Evolutionary conservation across 1,140 invertebrate genomes (phyloP).

Genomic region (Micrasema longulum): DNA sequence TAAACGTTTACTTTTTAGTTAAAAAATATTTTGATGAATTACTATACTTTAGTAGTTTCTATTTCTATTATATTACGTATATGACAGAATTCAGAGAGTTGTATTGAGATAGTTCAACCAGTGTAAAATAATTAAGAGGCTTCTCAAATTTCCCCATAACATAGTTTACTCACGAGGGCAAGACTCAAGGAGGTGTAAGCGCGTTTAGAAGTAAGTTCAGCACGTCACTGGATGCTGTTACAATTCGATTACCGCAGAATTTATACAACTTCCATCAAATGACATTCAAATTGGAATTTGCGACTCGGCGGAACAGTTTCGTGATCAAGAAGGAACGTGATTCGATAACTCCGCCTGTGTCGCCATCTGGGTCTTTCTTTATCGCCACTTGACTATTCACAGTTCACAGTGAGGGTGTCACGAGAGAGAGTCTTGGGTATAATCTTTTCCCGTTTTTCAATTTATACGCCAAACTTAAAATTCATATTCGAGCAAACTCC

Average conservation of each 20-base stretch:
- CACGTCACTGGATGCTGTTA: constrained; percentile 37
- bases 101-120: too few species aligned
- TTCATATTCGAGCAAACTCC: too few species aligned
- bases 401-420: not conserved
- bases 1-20: too few species aligned
- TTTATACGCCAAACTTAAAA: too few species aligned
- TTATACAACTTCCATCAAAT: constrained; percentile 43
- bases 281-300: constrained; percentile 42
- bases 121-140: too few species aligned
- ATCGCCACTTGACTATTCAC: not conserved
- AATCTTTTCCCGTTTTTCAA: too few species aligned
- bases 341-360: constrained; percentile 8
- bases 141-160: not conserved
- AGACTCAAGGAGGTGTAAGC: constrained; percentile 6
- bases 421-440: not conserved
- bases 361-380: constrained; percentile 1
- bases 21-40: too few species aligned
- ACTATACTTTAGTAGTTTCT: too few species aligned
- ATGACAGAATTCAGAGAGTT: too few species aligned
- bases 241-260: constrained; percentile 40
- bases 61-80: too few species aligned
- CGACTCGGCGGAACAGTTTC: not conserved
- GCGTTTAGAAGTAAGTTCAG: not conserved
- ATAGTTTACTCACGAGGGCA: not conserved
- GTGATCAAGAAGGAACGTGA: not conserved